Conservation (phyloP, 2,797 vertebrate species). For the Alosa sapidissima region DNA sequence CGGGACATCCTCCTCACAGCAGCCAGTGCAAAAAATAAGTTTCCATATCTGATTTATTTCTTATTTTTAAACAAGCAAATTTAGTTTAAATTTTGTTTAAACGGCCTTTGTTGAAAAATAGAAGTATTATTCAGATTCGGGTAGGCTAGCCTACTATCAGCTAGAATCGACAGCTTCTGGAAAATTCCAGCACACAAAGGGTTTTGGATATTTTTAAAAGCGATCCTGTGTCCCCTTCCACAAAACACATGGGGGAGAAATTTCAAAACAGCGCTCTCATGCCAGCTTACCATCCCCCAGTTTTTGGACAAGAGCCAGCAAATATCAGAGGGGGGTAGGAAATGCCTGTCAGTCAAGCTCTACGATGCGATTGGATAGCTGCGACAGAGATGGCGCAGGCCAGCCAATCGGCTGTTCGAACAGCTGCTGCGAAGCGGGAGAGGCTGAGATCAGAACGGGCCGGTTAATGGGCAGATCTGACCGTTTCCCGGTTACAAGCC, state of each 20-base stretch:
- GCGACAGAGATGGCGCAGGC: background rate
- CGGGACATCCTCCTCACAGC: background rate
- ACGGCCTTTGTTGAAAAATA: background rate
- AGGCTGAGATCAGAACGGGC: slow-evolving; percentile 9
- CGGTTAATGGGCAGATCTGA: slow-evolving; percentile 49
- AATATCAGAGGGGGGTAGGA: slow-evolving; percentile 28
- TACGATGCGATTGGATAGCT: slow-evolving; percentile 40
- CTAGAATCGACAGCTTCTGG: slow-evolving; percentile 28
- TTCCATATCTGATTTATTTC: background rate
- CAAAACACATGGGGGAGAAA: slow-evolving; percentile 20
- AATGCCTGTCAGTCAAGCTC: slow-evolving; percentile 12
- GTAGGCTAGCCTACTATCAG: slow-evolving; percentile 33
- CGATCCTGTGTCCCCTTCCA: slow-evolving; percentile 35
- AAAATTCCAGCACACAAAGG: slow-evolving; percentile 49
- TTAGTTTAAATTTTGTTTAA: background rate
- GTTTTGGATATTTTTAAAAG: slow-evolving; percentile 48
- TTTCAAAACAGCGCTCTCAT: slow-evolving; percentile 36
- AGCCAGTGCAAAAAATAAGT: background rate
- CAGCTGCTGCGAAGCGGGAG: slow-evolving; percentile 36
- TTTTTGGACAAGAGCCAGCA: slow-evolving; percentile 40
- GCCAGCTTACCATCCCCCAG: slow-evolving; percentile 36
- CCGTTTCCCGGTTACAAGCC: slow-evolving; percentile 9
- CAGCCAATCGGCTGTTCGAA: slow-evolving; percentile 35
- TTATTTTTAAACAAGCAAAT: background rate
- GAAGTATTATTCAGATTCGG: slow-evolving; percentile 10